Base-by-base conservation (phyloP, 2,797 vertebrate genomes). In the Sternotherus odoratus region DNA sequence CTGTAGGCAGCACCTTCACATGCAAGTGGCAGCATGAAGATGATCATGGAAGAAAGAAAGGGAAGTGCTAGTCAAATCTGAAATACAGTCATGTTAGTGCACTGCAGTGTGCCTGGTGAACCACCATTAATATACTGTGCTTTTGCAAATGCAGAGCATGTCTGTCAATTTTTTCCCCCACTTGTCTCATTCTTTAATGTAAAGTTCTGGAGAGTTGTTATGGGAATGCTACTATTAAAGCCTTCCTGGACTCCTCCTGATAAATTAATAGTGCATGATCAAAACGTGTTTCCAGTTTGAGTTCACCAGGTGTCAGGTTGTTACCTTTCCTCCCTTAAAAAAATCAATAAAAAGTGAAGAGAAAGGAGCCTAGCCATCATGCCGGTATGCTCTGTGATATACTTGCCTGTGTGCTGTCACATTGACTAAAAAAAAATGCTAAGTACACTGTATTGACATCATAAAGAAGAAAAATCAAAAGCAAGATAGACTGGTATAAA, bases 11-110 rank as follows among this genome's bases (percentile, higher is more conserved):
- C 75, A 15, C 56, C 48, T 50, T 12, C 43, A 82, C 56, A 24
- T 80, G 78, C 79, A 93, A 90, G 46, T 75, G 50, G 72, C 74
- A 89, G 43, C 48, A 74, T 90, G 48, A 43, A 60, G 63, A 63
- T 30, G 12, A 8, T 69, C 6, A 3, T 8, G 0, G 0, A 21
- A n/a, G 17, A 43, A 75, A 33, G 48, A 43, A 49, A 28, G 6
- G 26, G 75, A 19, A 6, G 74, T 66, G 43, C 2, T 8, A 51
- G 48, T 49, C 72, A 28, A 30, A 87, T 87, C 69, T 48, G 77
- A n/a, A n/a, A 74, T 85, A 33, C 23, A 49, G 5, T 5, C 33
- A 39, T 4, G 33, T 33, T 82, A n/a, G 5, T 75, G 51, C 9
- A 3, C 10, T 10, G 6, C 51, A 12, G 23, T 63, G 12, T 23